phyloP scores from a whole-genome alignment of 2,888 invertebrate genomes.

The Agrotis exclamationis region DNA sequence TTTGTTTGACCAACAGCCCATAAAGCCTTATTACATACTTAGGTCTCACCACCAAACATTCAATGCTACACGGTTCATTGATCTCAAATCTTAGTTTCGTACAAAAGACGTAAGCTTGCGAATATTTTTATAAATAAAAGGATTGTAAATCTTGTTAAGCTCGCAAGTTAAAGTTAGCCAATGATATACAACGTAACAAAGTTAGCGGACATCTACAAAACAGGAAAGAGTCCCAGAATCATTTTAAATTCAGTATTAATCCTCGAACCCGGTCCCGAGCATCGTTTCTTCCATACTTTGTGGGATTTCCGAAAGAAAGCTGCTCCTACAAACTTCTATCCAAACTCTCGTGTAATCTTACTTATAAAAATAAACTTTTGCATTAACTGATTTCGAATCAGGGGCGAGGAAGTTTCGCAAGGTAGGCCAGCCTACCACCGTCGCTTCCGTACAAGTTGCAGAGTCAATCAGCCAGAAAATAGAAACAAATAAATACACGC shows the following conservation, averaged over 20 bases:
- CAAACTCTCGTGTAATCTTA: conserved; percentile 90
- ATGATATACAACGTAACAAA: conserved; percentile 80
- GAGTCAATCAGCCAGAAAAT: conserved; percentile 88
- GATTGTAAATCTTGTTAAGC: conserved; percentile 73
- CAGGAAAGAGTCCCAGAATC: conserved; percentile 82
- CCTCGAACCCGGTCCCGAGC: conserved; percentile 82
- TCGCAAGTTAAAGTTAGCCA: conserved; percentile 74
- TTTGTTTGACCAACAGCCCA: conserved; percentile 15
- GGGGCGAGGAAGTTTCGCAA: conserved; percentile 82
- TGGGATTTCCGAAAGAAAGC: conserved; percentile 89
- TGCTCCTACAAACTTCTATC: conserved; percentile 86
- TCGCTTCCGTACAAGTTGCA: conserved; percentile 80
- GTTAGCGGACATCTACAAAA: conserved; percentile 79
- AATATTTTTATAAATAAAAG: conserved; percentile 62
- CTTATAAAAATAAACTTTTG: conserved; percentile 92
- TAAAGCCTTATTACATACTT: conserved; percentile 5
- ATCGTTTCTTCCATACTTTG: conserved; percentile 87
- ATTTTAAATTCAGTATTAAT: conserved; percentile 90
- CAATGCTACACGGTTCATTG: neutral
- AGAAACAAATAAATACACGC: conserved; percentile 89
- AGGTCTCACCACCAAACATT: neutral
- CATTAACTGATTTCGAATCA: conserved; percentile 91
- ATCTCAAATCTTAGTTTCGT: conserved; percentile 20
- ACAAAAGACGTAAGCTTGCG: conserved; percentile 40
- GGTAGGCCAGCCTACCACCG: conserved; percentile 82